Evolutionary conservation across 2,888 invertebrate species (phyloP), one percentile per base, ranked within the genome.

Genomic region (Lochmaea capreae): DNA sequence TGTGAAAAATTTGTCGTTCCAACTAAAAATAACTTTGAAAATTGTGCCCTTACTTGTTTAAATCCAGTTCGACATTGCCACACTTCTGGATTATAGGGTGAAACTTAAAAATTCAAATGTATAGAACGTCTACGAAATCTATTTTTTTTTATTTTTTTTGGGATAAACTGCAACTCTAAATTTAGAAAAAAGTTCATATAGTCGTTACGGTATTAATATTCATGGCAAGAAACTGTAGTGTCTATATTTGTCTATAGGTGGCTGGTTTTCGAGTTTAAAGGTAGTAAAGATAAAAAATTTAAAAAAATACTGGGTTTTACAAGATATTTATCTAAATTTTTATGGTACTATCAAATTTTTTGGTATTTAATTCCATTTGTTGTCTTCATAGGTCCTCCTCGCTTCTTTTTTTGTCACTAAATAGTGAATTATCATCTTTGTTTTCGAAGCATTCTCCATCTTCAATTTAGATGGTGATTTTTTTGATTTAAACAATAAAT

Each of bases 151-250:
- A 26, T 59, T 14, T 22, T 12, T 42, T 18, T 43, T 16, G 62
- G 43, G 11, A 12, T 61, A 61, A 63, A 18, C 39, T 42, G 42
- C 43, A 63, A 43, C 62, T 42, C 43, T 43, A 63, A 63, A 63
- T 63, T 63, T 63, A 18, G 43, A 39, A 63, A 63, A 63, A 43
- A 63, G 43, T 63, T 63, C 16, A 16, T 43, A 12, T 63, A 43
- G 11, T 1, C 22, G 62, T 63, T 16, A 8, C 43, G 16, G 62
- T 43, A 61, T 42, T 16, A 43, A 12, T 42, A 63, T 43, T 18
- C 62, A 63, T 16, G 62, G 10, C 62, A 63, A 43, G 62, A 18
- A 63, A 12, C 43, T 43, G 62, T 9, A 59, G 11, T 12, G 62
- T 9, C 10, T 63, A 63, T 43, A 43, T 43, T 43, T 43, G 62